These are phyloP conservation scores for Cryptocheilus praepositus DNA, from an alignment of 2,888 invertebrate genomes.

Conservation along the genomic window DNA sequence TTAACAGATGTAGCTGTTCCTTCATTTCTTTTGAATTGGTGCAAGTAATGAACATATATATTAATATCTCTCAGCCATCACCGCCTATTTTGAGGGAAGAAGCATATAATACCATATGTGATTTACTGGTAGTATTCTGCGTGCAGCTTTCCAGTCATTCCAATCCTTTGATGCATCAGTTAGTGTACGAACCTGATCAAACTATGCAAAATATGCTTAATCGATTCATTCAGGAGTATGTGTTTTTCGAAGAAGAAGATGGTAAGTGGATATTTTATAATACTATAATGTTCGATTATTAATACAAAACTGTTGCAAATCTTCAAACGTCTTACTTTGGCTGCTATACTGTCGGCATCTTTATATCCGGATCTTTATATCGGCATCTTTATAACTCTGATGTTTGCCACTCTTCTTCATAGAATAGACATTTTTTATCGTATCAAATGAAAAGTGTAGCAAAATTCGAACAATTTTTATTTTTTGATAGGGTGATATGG, in stretches of 20 bases:
- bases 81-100: conserved; percentile 67
- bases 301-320: too few species aligned
- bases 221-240: conserved; percentile 93
- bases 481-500: too few species aligned
- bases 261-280: conserved; percentile 75
- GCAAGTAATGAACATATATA: conserved; percentile 10
- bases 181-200: conserved; percentile 89
- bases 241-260: conserved; percentile 94
- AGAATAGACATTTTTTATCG: too few species aligned
- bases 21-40: conserved; percentile 1
- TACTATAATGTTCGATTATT: conserved; percentile 1
- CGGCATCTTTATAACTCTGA: too few species aligned
- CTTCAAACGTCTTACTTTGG: too few species aligned
- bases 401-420: too few species aligned
- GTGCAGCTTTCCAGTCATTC: conserved; percentile 82
- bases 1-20: background rate
- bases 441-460: too few species aligned
- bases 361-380: too few species aligned
- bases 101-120: conserved; percentile 97
- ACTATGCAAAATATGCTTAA: conserved; percentile 89
- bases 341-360: too few species aligned
- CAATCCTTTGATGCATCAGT: conserved; percentile 77
- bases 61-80: conserved; percentile 34
- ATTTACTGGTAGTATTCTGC: conserved; percentile 94
- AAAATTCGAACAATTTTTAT: too few species aligned